A percentile compares a stretch with the other conserved stretches of the same genome.
Evolutionary conservation across 2,797 vertebrate species (phyloP).

Genomic region (Valencia hispanica): DNA sequence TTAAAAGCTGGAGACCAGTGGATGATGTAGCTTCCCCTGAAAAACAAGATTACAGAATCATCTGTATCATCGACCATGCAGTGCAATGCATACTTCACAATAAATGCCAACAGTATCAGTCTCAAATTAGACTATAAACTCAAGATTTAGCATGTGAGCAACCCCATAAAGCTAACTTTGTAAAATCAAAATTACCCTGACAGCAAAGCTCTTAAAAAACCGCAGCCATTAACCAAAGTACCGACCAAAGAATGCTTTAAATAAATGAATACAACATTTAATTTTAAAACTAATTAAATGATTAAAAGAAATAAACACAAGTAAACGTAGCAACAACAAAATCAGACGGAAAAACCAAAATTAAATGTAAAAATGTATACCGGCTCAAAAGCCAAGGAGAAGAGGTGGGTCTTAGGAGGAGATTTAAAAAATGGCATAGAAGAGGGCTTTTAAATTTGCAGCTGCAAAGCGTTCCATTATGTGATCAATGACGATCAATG

Average conservation of each 20-base stretch:
- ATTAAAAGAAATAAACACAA: background rate
- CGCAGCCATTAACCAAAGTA: background rate
- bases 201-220: background rate
- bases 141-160: background rate
- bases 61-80: background rate
- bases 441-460: no score
- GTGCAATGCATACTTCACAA: background rate
- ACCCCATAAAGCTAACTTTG: background rate
- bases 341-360: no score
- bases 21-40: background rate
- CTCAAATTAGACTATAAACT: background rate
- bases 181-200: background rate
- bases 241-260: background rate
- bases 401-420: background rate
- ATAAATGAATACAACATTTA: background rate
- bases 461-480: no score
- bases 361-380: background rate
- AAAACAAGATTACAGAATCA: background rate
- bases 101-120: background rate
- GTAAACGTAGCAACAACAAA: background rate
- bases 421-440: background rate
- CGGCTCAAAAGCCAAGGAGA: background rate
- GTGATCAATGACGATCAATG: no score
- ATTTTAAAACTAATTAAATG: background rate
- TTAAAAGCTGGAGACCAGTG: constrained; percentile 1